Evolutionary conservation across 2,888 invertebrate genomes (phyloP), one percentile per base, ranked within the genome.

Genomic region (Chalcosyrphus nemorum): DNA sequence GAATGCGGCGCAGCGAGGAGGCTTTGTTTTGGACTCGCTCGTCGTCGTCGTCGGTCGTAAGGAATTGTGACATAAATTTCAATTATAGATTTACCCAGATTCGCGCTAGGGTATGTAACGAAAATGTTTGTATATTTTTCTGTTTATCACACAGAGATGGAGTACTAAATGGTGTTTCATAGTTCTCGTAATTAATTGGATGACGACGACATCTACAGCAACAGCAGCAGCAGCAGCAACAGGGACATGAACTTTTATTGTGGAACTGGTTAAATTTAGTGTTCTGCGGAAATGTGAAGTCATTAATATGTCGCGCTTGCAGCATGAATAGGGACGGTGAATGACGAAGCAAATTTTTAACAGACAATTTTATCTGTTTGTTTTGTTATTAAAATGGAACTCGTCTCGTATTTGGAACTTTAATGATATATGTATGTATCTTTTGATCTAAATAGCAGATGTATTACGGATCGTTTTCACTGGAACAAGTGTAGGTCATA

Each of bases 21-120:
- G 54, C 29, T 29, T 65, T 75, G 75, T 32, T 72, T 72, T 70
- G 71, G 66, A 77, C 77, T 77, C 41, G 54, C 52, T 61, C n/a
- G 50, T 47, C 13, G 57, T 59, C 41, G 50, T 50, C 11, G 57
- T 59, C 50, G 50, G 57, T 59, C 50, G 50, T 50, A 59, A 77
- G 81, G 66, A 72, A 82, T 70, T 82, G 82, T 78, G 82, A 84
- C 82, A 84, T 84, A 84, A 84, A 84, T 84, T 84, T 84, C 78
- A 84, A 84, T 84, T 84, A 74, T 84, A 84, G 82, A 77, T 78
- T 74, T 78, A 74, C 78, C 82, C 82, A 84, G 82, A 84, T 84
- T 84, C 72, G 82, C 41, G 71, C 47, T 19, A 2, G 13, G 5
- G 59, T 43, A 21, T 15, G 24, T 13, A 61, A 63, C 15, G 65